phyloP scores from a whole-genome alignment of 1,140 invertebrate species.

The Melitaea cinxia region DNA sequence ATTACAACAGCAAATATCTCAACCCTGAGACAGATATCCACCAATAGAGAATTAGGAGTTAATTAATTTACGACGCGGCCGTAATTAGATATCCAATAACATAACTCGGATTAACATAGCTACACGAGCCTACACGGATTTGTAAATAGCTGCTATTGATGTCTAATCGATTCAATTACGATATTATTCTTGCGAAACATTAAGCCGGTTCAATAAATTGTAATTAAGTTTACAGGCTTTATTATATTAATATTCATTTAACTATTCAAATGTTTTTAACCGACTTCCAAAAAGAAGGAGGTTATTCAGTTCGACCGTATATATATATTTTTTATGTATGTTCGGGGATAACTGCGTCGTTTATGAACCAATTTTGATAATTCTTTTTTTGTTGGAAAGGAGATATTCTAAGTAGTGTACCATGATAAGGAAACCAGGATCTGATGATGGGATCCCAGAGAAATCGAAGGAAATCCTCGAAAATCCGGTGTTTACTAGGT shows the following conservation, averaged over 20 bases:
- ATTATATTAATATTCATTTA: not conserved
- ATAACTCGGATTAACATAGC: slow-evolving; percentile 57
- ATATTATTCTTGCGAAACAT: slow-evolving; percentile 28
- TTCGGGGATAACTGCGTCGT: too few species aligned
- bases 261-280: not conserved
- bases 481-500: too few species aligned
- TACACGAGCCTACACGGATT: slow-evolving; percentile 41
- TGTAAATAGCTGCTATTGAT: slow-evolving; percentile 42
- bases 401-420: too few species aligned
- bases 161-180: slow-evolving; percentile 38
- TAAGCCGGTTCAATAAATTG: not conserved
- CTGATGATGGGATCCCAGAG: too few species aligned
- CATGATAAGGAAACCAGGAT: too few species aligned
- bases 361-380: too few species aligned
- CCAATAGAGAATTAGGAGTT: slow-evolving; percentile 67
- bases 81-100: slow-evolving; percentile 68
- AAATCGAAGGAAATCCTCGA: too few species aligned
- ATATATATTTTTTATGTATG: too few species aligned
- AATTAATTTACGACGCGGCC: slow-evolving; percentile 71
- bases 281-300: not conserved
- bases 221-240: not conserved
- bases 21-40: slow-evolving; percentile 55
- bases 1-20: not conserved
- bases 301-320: too few species aligned
- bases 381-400: too few species aligned